Base-by-base conservation (phyloP, 2,113 vertebrate species). In the Nicator chloris region DNA sequence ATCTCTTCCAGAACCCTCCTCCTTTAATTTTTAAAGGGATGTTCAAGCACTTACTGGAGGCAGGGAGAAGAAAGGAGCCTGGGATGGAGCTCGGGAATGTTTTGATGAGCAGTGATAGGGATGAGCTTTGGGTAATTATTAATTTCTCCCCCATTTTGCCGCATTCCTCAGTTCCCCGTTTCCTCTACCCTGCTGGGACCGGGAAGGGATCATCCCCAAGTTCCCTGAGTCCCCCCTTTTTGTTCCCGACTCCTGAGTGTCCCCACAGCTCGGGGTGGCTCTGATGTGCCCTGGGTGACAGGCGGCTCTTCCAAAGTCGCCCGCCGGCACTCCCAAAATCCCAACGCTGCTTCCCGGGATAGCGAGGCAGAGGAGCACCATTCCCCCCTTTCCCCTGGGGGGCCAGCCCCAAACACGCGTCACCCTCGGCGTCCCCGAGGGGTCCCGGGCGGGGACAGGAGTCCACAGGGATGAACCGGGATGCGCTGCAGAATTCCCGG, bases 21-120 rank as follows among this genome's bases (percentile, higher is more conserved):
- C 97, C 88, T 97, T 97, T 97, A 92, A 93, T 97, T 97, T 97
- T 97, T 97, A 95, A 96, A 97, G 92, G 96, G 97, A 96, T 96
- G 95, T 94, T 97, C 69, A 75, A 97, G 95, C 95, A 88, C 93
- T 97, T 92, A 49, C 72, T 91, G 86, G 64, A 93, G 92, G 91
- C 91, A 77, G 33, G 92, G 78, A 82, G 95, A 88, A 93, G 92
- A 95, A 94, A 95, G 68, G 88, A 94, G 89, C 59, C 72, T 20
- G 91, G 66, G 68, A 92, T 90, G 88, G 61, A 93, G 89, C 22
- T 59, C 9, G 72, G 96, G 85, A 89, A 76, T 73, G 89, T 96
- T 90, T 54, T 71, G 96, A 97, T 97, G 96, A 95, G 68, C 92
- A 40, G 40, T 13, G 88, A 95, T 86, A 91, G 86, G 64, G 56